phyloP scores from a whole-genome alignment of 2,113 vertebrate species.

The Hemicordylus capensis region DNA sequence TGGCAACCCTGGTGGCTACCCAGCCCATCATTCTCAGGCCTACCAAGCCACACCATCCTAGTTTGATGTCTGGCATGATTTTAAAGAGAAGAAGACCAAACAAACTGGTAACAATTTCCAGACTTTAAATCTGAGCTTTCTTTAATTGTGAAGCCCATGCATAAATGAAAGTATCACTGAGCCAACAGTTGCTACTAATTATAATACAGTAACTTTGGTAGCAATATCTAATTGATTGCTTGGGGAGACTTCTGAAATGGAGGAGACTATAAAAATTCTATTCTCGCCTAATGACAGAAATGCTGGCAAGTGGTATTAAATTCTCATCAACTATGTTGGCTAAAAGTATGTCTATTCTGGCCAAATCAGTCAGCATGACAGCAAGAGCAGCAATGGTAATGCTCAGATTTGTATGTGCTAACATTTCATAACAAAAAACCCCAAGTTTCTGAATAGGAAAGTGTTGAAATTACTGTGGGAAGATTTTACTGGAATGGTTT shows the following conservation, averaged over 20 bases:
- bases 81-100: too few species aligned
- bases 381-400: conserved; percentile 19
- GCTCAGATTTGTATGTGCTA: conserved; percentile 14
- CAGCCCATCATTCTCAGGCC: too few species aligned
- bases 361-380: conserved; percentile 31
- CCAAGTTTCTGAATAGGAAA: neutral
- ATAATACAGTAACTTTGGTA: neutral
- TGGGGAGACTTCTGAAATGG: neutral
- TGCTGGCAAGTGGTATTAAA: conserved; percentile 7
- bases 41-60: too few species aligned
- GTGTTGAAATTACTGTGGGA: neutral
- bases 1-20: too few species aligned
- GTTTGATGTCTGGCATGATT: too few species aligned
- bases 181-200: neutral
- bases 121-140: neutral
- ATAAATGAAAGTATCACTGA: neutral
- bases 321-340: conserved; percentile 22
- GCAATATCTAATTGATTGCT: neutral
- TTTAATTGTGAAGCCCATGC: neutral
- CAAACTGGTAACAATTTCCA: neutral
- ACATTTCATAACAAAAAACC: neutral
- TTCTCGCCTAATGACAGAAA: conserved; percentile 20
- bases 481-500: neutral
- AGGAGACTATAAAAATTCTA: neutral
- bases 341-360: conserved; percentile 31